Evolutionary conservation across 2,797 vertebrate genomes (phyloP), one percentile per base, ranked within the genome.

Genomic region (Tapera naevia): DNA sequence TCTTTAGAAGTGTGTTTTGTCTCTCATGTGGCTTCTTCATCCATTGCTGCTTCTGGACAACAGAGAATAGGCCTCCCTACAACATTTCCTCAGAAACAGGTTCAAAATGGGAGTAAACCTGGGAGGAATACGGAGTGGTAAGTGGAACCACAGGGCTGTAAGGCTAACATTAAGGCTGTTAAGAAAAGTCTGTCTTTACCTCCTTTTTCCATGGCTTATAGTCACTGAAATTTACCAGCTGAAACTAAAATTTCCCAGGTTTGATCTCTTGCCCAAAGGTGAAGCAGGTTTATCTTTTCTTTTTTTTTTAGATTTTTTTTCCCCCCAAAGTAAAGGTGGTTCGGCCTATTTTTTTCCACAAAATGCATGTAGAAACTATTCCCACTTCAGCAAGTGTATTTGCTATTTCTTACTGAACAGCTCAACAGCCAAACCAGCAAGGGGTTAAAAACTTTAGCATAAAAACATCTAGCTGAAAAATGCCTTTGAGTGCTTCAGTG

Each of bases 381-480:
- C 58, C 45, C 37, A 37, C 23, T 89, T 73, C 11, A 73, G 43
- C 64, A 80, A 37, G n/a, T 73, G 32, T 56, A 51, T 93, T 91
- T 93, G 32, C 45, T 83, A 11, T 73, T 41, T 10, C 1, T 5
- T 74, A 93, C 76, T 78, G 74, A 71, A 60, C 43, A 82, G 60
- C 71, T 33, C 51, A 78, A 66, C 37, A 89, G 73, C 58, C 81
- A 81, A 91, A 94, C 18, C 33, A 93, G 28, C 54, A 82, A 19
- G 33, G 54, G 61, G 81, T 95, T 95, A 93, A 87, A 87, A 95
- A 79, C 65, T 84, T 88, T 89, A 94, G 82, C 64, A 62, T 73
- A 45, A 73, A 95, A 93, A 65, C 27, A 75, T 88, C 41, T 37
- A 78, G 73, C 82, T 89, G 80, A 94, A 91, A 96, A 96, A 94